Percentiles rank a stretch among this genome's conserved stretches.
Evolutionary conservation across 37 sponge, comb jelly and placozoan genomes (phyloP).

Genomic region (Mnemiopsis leidyi): DNA sequence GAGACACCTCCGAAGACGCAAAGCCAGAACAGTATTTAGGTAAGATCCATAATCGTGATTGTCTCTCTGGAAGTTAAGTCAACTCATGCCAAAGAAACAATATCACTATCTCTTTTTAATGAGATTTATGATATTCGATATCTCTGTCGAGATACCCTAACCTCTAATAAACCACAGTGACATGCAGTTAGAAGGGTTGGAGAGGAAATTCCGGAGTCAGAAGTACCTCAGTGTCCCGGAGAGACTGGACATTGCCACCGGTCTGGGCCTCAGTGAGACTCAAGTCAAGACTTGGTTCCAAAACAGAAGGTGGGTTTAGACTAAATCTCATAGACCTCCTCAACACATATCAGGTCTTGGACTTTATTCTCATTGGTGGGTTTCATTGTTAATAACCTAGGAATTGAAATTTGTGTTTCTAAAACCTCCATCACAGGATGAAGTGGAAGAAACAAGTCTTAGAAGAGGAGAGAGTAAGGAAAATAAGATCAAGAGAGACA

Average conservation of each 20-base stretch:
- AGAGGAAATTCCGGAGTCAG: conserved; percentile 61
- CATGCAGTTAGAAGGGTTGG: conserved; percentile 44
- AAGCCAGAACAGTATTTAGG: conserved; percentile 58
- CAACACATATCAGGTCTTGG: no score
- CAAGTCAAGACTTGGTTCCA: conserved; percentile 66
- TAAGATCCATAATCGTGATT: no score
- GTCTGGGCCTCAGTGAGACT: conserved; percentile 62
- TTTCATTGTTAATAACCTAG: neutral
- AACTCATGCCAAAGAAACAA: no score
- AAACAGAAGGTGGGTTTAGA: neutral
- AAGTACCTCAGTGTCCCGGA: conserved; percentile 62
- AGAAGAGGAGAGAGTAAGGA: conserved; percentile 37
- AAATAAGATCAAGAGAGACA: conserved; percentile 8
- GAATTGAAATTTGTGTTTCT: no score
- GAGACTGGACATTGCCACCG: conserved; percentile 25
- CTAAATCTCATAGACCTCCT: no score
- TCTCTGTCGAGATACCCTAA: no score
- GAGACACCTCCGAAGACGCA: conserved; percentile 47
- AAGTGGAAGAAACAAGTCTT: conserved; percentile 61
- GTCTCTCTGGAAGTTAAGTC: no score
- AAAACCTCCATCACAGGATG: no score
- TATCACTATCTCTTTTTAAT: no score
- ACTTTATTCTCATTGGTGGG: no score
- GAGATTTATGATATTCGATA: no score
- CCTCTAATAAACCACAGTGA: no score